These are phyloP conservation scores for Ranitomeya variabilis DNA, from an alignment of 2,113 vertebrate genomes.

Conservation along the genomic window DNA sequence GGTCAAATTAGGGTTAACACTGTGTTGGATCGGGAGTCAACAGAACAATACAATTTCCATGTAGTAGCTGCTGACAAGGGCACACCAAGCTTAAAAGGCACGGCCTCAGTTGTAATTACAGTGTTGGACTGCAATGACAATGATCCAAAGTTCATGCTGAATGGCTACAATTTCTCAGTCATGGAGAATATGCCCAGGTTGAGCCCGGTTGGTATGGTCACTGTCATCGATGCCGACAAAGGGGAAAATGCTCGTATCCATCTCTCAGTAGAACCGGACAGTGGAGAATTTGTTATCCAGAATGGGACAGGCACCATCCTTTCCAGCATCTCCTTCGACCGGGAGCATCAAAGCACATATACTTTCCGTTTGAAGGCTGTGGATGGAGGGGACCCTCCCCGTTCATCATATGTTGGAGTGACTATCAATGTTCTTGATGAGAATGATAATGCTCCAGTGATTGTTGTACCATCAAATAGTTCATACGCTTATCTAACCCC, in stretches of 20 bases:
- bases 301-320: slow-evolving; percentile 94
- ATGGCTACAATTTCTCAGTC: slow-evolving; percentile 94
- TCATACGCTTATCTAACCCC: slow-evolving; percentile 87
- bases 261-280: slow-evolving; percentile 91
- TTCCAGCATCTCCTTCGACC: slow-evolving; percentile 94
- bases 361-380: slow-evolving; percentile 94
- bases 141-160: slow-evolving; percentile 95
- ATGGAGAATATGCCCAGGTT: slow-evolving; percentile 92
- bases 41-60: slow-evolving; percentile 84
- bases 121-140: slow-evolving; percentile 96
- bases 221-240: slow-evolving; percentile 89
- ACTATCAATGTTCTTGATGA: slow-evolving; percentile 97
- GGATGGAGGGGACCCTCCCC: slow-evolving; percentile 86
- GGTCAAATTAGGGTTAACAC: slow-evolving; percentile 88
- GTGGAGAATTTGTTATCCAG: slow-evolving; percentile 94
- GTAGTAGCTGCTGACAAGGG: slow-evolving; percentile 92
- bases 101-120: slow-evolving; percentile 86
- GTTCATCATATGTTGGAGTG: slow-evolving; percentile 92
- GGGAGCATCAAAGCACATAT: slow-evolving; percentile 95
- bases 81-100: slow-evolving; percentile 88
- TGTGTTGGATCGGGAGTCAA: slow-evolving; percentile 86
- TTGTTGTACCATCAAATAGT: slow-evolving; percentile 91
- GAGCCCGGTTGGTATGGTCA: slow-evolving; percentile 95
- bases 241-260: slow-evolving; percentile 87
- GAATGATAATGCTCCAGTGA: slow-evolving; percentile 94